These are phyloP conservation scores for Drosophila pallidifrons DNA, from an alignment of 1,140 invertebrate species.

Conservation along the genomic window DNA sequence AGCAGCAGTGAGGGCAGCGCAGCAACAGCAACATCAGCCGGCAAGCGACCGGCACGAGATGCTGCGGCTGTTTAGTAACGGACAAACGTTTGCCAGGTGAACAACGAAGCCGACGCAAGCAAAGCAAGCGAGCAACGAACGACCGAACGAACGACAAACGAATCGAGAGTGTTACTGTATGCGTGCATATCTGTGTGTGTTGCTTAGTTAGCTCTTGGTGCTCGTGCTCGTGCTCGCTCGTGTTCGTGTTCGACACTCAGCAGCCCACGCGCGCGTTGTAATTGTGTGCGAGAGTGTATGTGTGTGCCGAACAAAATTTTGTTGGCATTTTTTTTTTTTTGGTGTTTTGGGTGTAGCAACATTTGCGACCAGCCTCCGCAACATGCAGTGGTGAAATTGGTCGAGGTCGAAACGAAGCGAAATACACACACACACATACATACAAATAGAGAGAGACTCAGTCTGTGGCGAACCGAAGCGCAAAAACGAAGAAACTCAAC, in stretches of 20 bases:
- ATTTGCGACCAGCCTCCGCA: constrained; percentile 55
- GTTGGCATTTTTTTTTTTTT: constrained; percentile 60
- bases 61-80: constrained; percentile 58
- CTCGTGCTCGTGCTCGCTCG: constrained; percentile 2
- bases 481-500: constrained; percentile 33
- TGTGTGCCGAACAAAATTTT: constrained; percentile 42
- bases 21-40: constrained; percentile 39
- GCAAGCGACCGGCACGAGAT: constrained; percentile 45
- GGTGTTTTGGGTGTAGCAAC: constrained; percentile 43
- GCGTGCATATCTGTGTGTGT: constrained; percentile 9
- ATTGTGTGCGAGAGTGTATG: constrained; percentile 5
- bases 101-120: constrained; percentile 54
- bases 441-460: no score
- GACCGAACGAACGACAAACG: constrained; percentile 16
- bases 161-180: no score
- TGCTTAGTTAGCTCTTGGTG: constrained; percentile 5
- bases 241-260: constrained; percentile 24
- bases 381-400: constrained; percentile 56
- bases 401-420: constrained; percentile 10
- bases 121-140: background rate
- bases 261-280: constrained; percentile 33
- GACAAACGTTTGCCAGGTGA: constrained; percentile 74
- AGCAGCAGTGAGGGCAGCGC: constrained; percentile 24
- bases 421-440: no score
- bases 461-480: background rate